Evolutionary conservation across 1,140 invertebrate species (phyloP), one percentile per base, ranked within the genome.

Genomic region (Brachionus rotundiformis): DNA sequence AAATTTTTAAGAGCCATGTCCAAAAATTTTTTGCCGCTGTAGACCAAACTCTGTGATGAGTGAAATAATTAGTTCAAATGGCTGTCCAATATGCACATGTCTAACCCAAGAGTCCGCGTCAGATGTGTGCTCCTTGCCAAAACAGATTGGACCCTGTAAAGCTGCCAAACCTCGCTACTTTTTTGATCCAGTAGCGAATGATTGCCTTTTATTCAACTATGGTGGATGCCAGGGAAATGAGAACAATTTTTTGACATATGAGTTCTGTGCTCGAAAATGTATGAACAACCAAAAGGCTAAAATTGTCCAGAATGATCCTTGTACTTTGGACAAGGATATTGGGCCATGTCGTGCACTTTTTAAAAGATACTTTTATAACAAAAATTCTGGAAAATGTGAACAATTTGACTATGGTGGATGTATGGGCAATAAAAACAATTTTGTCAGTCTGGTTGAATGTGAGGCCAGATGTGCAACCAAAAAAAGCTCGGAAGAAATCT

Each of bases 381-480:
- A 65, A 7, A 81, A 76, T 19, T 36, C 65, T 49, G 59, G 59
- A n/a, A 71, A 44, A 86, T 97, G 95, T 86, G 87, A 92, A 25
- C 91, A 92, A 27, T 98, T 98, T 86, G 89, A 88, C 23, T 98
- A 95, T 88, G 93, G 94, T 25, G 95, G 95, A 44, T 97, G 95
- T 85, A 92, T 92, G 36, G 92, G 93, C 59, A 95, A 94, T 84
- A 92, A 94, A 84, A 97, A 96, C 87, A 92, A 94, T 84, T 97
- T 96, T 90, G 91, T 92, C 33, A 93, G 91, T 39, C 91, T 93
- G 83, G 88, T 91, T 16, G 92, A 93, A 83, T 97, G 95, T 86
- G 92, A 93, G 7, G 25, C 31, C n/a, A 44, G 10, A 25, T 81
- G 77, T 29, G 16, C 29, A 31, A 36, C 31, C 23, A 44, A 33